Base-by-base conservation (phyloP, 2,113 vertebrate genomes). In the Dolichallabes microphthalmus region DNA sequence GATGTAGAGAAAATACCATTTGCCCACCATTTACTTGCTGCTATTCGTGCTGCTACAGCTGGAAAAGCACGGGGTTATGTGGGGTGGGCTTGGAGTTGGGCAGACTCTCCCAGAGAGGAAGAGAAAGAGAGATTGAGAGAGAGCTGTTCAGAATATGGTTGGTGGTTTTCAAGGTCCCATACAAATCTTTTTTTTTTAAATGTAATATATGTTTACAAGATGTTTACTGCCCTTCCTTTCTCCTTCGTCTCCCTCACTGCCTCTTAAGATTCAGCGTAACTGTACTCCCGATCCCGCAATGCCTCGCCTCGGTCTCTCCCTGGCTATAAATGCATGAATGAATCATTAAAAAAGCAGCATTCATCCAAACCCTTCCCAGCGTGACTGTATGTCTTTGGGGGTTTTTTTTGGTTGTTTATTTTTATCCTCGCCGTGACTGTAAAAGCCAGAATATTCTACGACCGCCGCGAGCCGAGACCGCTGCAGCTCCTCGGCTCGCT, bases 151-250 rank as follows among this genome's bases (percentile, higher is more conserved):
- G 14, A 74, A 39, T 35, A 39, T 17, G 39, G 45, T 20, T 57
- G 61, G 60, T 32, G 17, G 60, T 66, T 76, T 84, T 77, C 60
- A 61, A 55, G 15, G 35, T 84, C 69, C 22, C 55, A 77, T 55
- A 50, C 45, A 64, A 78, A 78, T 53, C 60, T 25, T 68, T 68
- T 68, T 66, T 68, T 27, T 76, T 66, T 25, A 79, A 79, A 52
- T 68, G 52, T 68, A 85, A 85, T 85, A 79, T 78, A 77, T 84
- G 83, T 77, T 85, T 85, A 85, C 61, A 69, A 27, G 75, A 85
- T 85, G 61, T 85, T 85, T 85, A 85, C 61, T 58, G 32, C n/a
- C 30, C 63, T 79, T 85, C 79, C 64, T 57, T 78, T 85, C 52
- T 58, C 52, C 50, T 0, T 45, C 52, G 15, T 85, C 52, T 85